Conservation (phyloP, 2,113 vertebrate genomes). For the Taurulus bubalis region DNA sequence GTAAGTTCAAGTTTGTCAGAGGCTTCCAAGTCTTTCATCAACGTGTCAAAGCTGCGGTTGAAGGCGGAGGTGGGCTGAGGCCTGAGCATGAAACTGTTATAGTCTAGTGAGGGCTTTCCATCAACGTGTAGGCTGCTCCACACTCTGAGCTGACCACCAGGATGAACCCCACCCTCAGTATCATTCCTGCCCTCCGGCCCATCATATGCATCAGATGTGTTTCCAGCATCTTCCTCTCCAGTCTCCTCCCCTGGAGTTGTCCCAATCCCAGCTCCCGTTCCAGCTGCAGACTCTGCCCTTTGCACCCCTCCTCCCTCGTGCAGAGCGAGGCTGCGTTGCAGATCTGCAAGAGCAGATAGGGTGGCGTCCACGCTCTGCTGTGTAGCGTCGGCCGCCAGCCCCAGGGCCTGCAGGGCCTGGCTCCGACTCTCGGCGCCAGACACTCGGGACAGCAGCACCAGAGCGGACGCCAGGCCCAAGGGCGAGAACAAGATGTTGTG, state of each 20-base stretch:
- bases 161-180: background rate
- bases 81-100: background rate
- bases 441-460: conserved; percentile 22
- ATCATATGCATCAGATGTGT: background rate
- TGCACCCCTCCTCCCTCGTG: conserved; percentile 15
- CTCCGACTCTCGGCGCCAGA: conserved; percentile 17
- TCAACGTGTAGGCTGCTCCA: conserved; percentile 15
- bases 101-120: conserved; percentile 29
- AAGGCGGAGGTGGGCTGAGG: background rate
- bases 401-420: conserved; percentile 29
- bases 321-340: conserved; percentile 15
- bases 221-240: background rate
- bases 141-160: conserved; percentile 15
- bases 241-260: background rate
- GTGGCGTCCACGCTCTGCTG: conserved; percentile 36
- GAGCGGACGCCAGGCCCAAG: conserved; percentile 34
- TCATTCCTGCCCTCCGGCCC: background rate
- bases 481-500: conserved; percentile 40
- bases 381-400: conserved; percentile 30
- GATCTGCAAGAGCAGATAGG: conserved; percentile 41
- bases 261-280: background rate
- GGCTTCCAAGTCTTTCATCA: conserved; percentile 24
- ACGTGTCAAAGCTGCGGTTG: conserved; percentile 19
- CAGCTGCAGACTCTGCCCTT: background rate
- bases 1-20: conserved; percentile 42